A percentile compares a stretch with the other conserved stretches of the same genome.
phyloP scores from a whole-genome alignment of 2,113 vertebrate species.

The Bos indicus region DNA sequence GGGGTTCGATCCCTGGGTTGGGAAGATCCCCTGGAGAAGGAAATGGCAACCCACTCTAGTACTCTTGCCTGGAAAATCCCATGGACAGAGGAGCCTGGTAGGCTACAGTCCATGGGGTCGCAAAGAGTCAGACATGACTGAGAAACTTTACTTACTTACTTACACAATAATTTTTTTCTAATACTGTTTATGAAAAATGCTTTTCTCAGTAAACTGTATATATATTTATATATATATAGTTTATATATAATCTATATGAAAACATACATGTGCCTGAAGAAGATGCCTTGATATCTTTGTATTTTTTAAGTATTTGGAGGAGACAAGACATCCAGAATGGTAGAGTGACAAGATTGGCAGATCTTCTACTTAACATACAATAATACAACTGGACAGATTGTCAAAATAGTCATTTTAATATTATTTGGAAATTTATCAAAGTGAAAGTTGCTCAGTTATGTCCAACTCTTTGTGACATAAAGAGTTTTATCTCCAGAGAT shows the following conservation, averaged over 20 bases:
- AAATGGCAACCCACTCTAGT: too few species aligned
- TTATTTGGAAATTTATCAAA: not conserved
- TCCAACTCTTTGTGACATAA: not conserved
- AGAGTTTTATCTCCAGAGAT: not conserved
- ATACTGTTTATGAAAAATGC: not conserved
- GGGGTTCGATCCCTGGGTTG: too few species aligned
- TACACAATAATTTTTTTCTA: not conserved
- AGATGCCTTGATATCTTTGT: not conserved
- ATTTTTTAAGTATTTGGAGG: not conserved
- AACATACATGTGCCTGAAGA: not conserved
- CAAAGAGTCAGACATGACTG: too few species aligned
- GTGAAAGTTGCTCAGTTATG: not conserved
- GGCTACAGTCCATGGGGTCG: too few species aligned
- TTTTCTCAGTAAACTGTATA: not conserved
- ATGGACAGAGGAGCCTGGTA: too few species aligned
- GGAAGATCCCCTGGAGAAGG: too few species aligned
- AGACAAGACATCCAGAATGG: not conserved
- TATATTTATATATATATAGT: not conserved
- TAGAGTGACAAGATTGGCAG: not conserved
- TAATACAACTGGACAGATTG: not conserved
- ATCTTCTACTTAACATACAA: not conserved
- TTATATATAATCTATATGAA: not conserved
- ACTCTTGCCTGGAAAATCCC: too few species aligned
- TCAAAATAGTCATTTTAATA: not conserved
- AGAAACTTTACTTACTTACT: not conserved